These are phyloP conservation scores for Sminthurides aquaticus DNA, from an alignment of 2,888 invertebrate species.

Conservation along the genomic window DNA sequence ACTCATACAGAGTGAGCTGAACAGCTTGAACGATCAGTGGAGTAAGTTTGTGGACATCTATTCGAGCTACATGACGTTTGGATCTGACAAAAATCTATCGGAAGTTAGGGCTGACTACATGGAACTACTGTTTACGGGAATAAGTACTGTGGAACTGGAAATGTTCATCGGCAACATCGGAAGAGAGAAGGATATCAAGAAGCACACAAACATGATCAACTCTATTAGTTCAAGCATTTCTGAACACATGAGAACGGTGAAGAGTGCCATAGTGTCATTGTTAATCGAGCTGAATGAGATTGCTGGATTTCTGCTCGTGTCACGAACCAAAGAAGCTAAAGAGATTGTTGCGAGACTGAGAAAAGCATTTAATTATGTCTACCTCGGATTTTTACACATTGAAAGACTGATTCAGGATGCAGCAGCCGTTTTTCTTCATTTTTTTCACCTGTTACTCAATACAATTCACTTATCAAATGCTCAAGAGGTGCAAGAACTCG, in stretches of 20 bases:
- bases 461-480: slow-evolving; percentile 38
- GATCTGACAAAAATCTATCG: slow-evolving; percentile 26
- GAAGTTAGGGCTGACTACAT: slow-evolving; percentile 35
- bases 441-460: slow-evolving; percentile 39
- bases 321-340: slow-evolving; percentile 27
- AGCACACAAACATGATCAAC: slow-evolving; percentile 30
- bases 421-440: slow-evolving; percentile 32
- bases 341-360: slow-evolving; percentile 24
- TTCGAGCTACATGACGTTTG: slow-evolving; percentile 37
- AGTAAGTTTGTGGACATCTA: slow-evolving; percentile 34
- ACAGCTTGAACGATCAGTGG: slow-evolving; percentile 37
- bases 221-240: slow-evolving; percentile 31
- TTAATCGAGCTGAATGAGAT: slow-evolving; percentile 39
- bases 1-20: slow-evolving; percentile 34
- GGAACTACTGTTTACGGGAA: slow-evolving; percentile 37
- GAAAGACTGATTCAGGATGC: slow-evolving; percentile 34
- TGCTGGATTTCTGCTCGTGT: slow-evolving; percentile 33
- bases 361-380: slow-evolving; percentile 35
- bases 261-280: slow-evolving; percentile 34
- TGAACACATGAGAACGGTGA: slow-evolving; percentile 34
- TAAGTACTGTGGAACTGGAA: slow-evolving; percentile 39
- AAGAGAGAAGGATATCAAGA: slow-evolving; percentile 41
- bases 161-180: slow-evolving; percentile 38
- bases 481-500: slow-evolving; percentile 37
- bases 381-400: slow-evolving; percentile 32